A percentile compares a stretch with the other conserved stretches of the same genome.
Conservation (phyloP, 2,888 invertebrate species). For the Andrena camellia region DNA sequence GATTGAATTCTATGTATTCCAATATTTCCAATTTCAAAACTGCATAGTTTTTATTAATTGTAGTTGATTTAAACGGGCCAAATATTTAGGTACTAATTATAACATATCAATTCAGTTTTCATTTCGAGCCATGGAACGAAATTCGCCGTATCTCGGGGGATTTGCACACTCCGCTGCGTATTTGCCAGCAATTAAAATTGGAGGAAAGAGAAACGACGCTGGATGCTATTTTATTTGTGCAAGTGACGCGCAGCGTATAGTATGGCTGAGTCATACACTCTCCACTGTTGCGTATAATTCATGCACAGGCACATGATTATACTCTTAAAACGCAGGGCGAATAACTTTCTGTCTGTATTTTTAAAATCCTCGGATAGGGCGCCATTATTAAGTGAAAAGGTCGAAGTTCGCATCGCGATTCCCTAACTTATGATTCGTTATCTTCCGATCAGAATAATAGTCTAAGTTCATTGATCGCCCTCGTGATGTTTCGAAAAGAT, state of each 20-base stretch:
- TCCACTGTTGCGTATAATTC: constrained; percentile 48
- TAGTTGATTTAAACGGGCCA: too few species aligned
- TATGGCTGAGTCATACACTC: constrained; percentile 41
- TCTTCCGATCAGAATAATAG: too few species aligned
- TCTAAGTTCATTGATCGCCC: too few species aligned
- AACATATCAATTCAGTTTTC: neutral
- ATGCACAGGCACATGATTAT: constrained; percentile 19
- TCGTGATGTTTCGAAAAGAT: too few species aligned
- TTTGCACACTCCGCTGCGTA: neutral
- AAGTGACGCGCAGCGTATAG: constrained; percentile 24
- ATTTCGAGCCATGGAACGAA: neutral
- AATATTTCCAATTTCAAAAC: too few species aligned
- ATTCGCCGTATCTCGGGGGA: neutral
- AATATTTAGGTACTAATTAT: neutral
- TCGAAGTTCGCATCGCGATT: too few species aligned
- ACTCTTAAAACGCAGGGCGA: neutral
- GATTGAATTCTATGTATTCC: too few species aligned
- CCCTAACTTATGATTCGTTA: too few species aligned
- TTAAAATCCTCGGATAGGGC: neutral
- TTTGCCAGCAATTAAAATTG: constrained; percentile 5
- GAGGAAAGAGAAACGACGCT: neutral
- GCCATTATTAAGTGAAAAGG: neutral
- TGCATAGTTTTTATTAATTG: too few species aligned
- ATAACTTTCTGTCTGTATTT: constrained; percentile 4
- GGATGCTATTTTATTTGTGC: constrained; percentile 45